Conservation (phyloP, 2,888 invertebrate species). For the Cataglyphis rosenhaueri region DNA sequence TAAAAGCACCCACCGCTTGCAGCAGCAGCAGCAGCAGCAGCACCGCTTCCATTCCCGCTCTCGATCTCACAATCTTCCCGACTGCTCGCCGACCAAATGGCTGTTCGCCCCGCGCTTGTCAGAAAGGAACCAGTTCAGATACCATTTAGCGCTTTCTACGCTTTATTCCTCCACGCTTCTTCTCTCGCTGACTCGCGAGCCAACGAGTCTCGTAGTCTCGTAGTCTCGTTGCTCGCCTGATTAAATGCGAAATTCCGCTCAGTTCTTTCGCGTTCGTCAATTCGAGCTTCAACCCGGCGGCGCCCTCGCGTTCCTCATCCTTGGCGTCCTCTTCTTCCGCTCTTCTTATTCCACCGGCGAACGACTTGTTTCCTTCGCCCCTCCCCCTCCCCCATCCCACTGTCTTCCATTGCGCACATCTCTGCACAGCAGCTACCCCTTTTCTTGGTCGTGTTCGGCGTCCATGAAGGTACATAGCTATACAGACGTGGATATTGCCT, state of each 20-base stretch:
- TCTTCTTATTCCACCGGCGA: slow-evolving; percentile 63
- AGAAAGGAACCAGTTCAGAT: slow-evolving; percentile 75
- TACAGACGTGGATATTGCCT: slow-evolving; percentile 75
- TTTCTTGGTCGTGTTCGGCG: slow-evolving; percentile 30
- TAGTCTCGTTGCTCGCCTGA: slow-evolving; percentile 78
- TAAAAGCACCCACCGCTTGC: slow-evolving; percentile 74
- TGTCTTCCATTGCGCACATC: slow-evolving; percentile 30
- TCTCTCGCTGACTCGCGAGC: slow-evolving; percentile 48
- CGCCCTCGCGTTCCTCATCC: slow-evolving; percentile 45
- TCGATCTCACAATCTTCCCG: slow-evolving; percentile 70
- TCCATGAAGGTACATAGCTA: slow-evolving; percentile 44
- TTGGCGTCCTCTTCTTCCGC: slow-evolving; percentile 37
- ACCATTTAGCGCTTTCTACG: slow-evolving; percentile 76
- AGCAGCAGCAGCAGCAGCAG: slow-evolving; percentile 29
- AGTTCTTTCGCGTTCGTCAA: slow-evolving; percentile 75
- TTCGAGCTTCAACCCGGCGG: slow-evolving; percentile 58
- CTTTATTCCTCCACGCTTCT: slow-evolving; percentile 68
- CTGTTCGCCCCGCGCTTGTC: slow-evolving; percentile 67
- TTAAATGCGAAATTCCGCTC: slow-evolving; percentile 81
- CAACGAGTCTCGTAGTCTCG: slow-evolving; percentile 69
- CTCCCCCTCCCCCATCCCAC: background rate
- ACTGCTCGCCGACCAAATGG: slow-evolving; percentile 73
- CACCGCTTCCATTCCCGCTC: slow-evolving; percentile 45
- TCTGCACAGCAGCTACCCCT: slow-evolving; percentile 22
- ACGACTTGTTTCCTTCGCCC: slow-evolving; percentile 58